Percentiles rank a stretch among this genome's conserved stretches.
Conservation (phyloP, 2,113 vertebrate genomes). For the Ia io region DNA sequence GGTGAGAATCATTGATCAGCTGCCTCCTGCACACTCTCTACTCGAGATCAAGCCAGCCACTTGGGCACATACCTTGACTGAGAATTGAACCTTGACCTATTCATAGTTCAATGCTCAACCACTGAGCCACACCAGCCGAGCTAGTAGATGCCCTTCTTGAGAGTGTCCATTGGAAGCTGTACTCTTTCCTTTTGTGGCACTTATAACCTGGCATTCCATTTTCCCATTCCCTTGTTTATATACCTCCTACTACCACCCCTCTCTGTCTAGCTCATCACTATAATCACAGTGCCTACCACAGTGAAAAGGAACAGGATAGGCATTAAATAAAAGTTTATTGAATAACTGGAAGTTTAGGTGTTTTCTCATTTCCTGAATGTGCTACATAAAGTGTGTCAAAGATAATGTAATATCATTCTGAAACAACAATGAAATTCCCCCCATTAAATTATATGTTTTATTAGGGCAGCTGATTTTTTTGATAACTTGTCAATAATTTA, state of each 20-base stretch:
- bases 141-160: neutral
- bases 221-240: neutral
- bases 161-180: neutral
- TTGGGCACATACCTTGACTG: too few species aligned
- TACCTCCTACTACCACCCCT: neutral
- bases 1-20: too few species aligned
- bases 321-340: neutral
- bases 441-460: neutral
- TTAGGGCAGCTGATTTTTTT: neutral
- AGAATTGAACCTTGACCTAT: too few species aligned
- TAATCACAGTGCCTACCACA: neutral
- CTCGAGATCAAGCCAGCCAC: too few species aligned
- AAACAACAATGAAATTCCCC: neutral
- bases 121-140: too few species aligned
- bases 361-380: neutral
- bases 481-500: conserved; percentile 7
- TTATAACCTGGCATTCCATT: neutral
- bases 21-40: too few species aligned
- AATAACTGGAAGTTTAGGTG: neutral
- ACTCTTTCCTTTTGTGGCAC: neutral
- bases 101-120: too few species aligned
- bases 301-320: neutral
- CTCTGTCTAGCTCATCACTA: neutral
- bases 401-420: neutral
- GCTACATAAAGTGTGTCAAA: neutral